Evolutionary conservation across 2,888 invertebrate genomes (phyloP).

Genomic region (Pecten maximus): DNA sequence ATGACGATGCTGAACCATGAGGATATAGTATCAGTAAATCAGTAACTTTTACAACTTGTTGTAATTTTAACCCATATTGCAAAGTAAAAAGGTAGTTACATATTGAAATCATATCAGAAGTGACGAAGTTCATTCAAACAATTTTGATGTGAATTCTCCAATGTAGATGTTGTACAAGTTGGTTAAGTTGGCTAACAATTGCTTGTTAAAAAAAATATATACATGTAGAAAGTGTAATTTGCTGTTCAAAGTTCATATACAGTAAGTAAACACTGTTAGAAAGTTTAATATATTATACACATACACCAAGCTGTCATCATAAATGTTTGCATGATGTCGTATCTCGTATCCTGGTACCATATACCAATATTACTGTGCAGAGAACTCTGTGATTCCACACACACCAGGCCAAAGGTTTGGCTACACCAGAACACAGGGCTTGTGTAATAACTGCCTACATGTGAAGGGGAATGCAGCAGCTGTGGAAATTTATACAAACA

Average conservation of each 20-base stretch:
- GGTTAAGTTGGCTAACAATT: too few relatives aligned
- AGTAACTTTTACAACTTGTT: too few relatives aligned
- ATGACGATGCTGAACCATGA: too few relatives aligned
- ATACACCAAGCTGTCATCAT: not conserved
- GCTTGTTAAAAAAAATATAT: too few relatives aligned
- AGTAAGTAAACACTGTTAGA: not conserved
- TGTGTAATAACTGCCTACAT: conserved; percentile 1
- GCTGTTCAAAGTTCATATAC: not conserved
- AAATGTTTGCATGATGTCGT: not conserved
- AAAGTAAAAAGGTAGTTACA: too few relatives aligned
- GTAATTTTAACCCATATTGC: too few relatives aligned
- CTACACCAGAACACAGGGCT: not conserved
- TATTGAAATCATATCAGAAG: too few relatives aligned
- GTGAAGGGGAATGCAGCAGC: conserved; percentile 10
- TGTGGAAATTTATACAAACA: not conserved
- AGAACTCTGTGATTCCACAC: not conserved
- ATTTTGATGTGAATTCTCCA: too few relatives aligned
- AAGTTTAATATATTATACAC: not conserved
- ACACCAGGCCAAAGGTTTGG: not conserved
- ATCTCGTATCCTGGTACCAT: not conserved
- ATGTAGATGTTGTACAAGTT: too few relatives aligned
- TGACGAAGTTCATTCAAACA: too few relatives aligned
- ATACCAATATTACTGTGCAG: not conserved
- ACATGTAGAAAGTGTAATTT: too few relatives aligned
- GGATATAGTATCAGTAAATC: too few relatives aligned